These are phyloP conservation scores for Papilio elwesi DNA, from an alignment of 2,888 invertebrate species.

Conservation along the genomic window DNA sequence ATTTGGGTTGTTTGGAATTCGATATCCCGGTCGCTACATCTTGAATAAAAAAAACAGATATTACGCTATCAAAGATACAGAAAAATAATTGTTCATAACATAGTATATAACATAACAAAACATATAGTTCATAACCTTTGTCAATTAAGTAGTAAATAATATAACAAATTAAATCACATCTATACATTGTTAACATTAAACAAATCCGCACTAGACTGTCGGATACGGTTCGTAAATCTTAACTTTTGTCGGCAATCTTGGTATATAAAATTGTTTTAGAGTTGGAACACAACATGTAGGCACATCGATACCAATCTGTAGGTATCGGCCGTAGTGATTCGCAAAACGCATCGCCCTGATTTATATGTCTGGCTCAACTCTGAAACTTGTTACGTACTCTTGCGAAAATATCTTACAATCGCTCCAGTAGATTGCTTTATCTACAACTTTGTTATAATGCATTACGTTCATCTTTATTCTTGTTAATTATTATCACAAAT, in stretches of 20 bases:
- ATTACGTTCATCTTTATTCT: conserved; percentile 5
- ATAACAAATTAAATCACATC: conserved; percentile 42
- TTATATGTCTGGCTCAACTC: conserved; percentile 66
- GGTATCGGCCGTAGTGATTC: conserved; percentile 64
- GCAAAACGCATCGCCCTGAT: conserved; percentile 69
- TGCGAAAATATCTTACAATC: conserved; percentile 23
- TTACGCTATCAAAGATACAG: too few relatives aligned
- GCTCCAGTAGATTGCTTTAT: conserved; percentile 10
- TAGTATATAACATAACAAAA: too few relatives aligned
- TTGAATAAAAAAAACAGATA: too few relatives aligned
- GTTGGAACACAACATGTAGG: conserved; percentile 60
- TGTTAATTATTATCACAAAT: not conserved
- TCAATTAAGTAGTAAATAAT: too few relatives aligned
- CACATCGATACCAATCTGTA: conserved; percentile 65
- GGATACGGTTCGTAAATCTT: conserved; percentile 71
- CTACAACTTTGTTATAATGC: conserved; percentile 3
- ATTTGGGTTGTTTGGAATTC: too few relatives aligned
- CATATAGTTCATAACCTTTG: too few relatives aligned
- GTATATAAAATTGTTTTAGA: conserved; percentile 73
- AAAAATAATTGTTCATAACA: too few relatives aligned
- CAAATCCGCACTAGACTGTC: conserved; percentile 49
- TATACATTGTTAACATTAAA: conserved; percentile 41
- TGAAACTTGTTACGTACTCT: conserved; percentile 35
- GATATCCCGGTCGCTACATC: too few relatives aligned
- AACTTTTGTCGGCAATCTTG: conserved; percentile 72